These are phyloP conservation scores for Xerus inauris DNA, from an alignment of 2,113 vertebrate genomes.

Conservation along the genomic window DNA sequence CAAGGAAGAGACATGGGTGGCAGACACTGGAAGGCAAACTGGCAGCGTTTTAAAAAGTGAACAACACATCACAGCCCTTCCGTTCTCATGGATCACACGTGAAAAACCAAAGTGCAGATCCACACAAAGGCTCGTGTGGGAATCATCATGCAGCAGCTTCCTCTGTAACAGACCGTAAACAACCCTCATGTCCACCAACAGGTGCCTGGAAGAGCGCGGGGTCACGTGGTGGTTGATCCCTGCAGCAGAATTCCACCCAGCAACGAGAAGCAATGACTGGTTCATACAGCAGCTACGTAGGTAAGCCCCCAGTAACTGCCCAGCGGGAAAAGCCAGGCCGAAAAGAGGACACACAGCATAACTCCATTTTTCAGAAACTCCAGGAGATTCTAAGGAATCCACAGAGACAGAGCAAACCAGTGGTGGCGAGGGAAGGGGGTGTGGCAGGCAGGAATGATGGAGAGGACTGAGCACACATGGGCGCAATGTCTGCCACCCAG, in stretches of 20 bases:
- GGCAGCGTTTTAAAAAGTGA: background rate
- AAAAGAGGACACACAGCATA: background rate
- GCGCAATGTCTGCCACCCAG: fast-evolving
- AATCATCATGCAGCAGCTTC: background rate
- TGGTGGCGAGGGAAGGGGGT: background rate
- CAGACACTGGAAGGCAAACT: background rate
- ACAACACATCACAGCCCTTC: background rate
- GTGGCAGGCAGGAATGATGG: background rate
- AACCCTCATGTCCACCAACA: background rate
- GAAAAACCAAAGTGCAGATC: background rate
- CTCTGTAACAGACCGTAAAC: background rate
- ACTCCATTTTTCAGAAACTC: background rate
- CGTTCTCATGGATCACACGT: too few relatives aligned
- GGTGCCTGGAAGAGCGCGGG: background rate
- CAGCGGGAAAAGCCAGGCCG: background rate
- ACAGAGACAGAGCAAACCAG: background rate
- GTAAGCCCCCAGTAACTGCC: background rate
- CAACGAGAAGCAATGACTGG: background rate
- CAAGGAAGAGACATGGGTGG: background rate
- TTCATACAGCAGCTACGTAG: fast-evolving
- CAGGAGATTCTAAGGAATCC: too few relatives aligned
- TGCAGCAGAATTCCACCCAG: background rate
- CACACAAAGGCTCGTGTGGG: background rate
- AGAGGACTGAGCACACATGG: background rate
- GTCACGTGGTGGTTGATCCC: too few relatives aligned